phyloP scores from a whole-genome alignment of 1,140 invertebrate species.

The Drosophila ironensis region DNA sequence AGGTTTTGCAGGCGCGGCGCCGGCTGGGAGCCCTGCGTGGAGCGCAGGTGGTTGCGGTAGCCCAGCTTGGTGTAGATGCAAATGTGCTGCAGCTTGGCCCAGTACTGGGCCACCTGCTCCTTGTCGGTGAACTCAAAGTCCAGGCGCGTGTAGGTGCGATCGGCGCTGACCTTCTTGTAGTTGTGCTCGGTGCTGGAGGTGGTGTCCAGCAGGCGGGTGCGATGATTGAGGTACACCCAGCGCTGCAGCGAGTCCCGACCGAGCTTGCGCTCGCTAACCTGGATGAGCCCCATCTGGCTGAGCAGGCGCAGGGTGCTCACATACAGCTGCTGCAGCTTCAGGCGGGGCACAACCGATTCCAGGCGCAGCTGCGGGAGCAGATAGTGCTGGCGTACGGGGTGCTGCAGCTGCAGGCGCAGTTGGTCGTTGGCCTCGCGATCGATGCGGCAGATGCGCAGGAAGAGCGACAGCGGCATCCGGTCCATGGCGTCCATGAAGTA shows the following conservation, averaged over 20 bases:
- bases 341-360: constrained; percentile 42
- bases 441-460: constrained; percentile 87
- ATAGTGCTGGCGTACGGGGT: constrained; percentile 87
- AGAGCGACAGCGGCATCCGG: constrained; percentile 88
- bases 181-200: constrained; percentile 84
- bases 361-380: constrained; percentile 83
- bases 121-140: constrained; percentile 84
- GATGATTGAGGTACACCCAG: constrained; percentile 87
- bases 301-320: constrained; percentile 85
- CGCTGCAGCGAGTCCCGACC: constrained; percentile 87
- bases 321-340: constrained; percentile 86
- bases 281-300: constrained; percentile 87
- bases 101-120: constrained; percentile 87
- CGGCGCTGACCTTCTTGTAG: constrained; percentile 85
- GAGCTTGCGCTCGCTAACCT: constrained; percentile 83
- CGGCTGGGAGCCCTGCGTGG: not conserved
- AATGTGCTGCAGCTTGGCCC: constrained; percentile 88
- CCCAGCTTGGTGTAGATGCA: constrained; percentile 87
- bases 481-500: constrained; percentile 88
- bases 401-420: constrained; percentile 85
- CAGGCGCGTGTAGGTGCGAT: constrained; percentile 84
- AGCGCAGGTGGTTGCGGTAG: constrained; percentile 59
- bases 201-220: constrained; percentile 86
- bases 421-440: constrained; percentile 83
- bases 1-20: constrained; percentile 18